A percentile compares a stretch with the other conserved stretches of the same genome.
phyloP scores from a whole-genome alignment of 2,888 invertebrate genomes.

The Dorcus hopei region DNA sequence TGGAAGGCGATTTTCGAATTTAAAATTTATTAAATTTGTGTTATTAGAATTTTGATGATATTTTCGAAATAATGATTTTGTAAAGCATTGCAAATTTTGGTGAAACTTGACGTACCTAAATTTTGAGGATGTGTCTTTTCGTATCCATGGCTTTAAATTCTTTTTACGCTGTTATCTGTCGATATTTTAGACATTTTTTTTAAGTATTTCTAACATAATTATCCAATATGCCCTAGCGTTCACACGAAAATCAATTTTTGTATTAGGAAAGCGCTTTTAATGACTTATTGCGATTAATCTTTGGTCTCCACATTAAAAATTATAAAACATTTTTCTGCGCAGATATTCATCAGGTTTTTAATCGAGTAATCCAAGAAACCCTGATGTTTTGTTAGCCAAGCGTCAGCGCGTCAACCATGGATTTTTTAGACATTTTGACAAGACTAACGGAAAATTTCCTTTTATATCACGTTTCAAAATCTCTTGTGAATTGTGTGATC shows the following conservation, averaged over 20 bases:
- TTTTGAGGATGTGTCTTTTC: neutral
- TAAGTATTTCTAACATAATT: too few species aligned
- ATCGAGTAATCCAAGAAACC: too few species aligned
- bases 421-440: slow-evolving; percentile 36
- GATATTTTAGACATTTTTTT: too few species aligned
- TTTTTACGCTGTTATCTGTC: too few species aligned
- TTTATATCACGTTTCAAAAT: slow-evolving; percentile 30
- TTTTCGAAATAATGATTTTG: neutral
- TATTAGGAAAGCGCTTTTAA: too few species aligned
- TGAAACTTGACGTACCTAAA: neutral
- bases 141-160: too few species aligned
- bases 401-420: slow-evolving; percentile 29
- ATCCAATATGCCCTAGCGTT: too few species aligned
- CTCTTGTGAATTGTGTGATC: slow-evolving; percentile 18
- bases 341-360: too few species aligned
- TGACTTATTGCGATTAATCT: too few species aligned
- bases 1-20: neutral
- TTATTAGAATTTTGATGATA: neutral
- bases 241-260: too few species aligned
- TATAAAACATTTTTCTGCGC: too few species aligned
- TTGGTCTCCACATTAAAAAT: too few species aligned
- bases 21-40: neutral
- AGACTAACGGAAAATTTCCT: slow-evolving; percentile 40
- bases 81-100: neutral
- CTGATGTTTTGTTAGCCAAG: neutral